A percentile compares a stretch with the other conserved stretches of the same genome.
Conservation (phyloP, 2,113 vertebrate species). For the Epinephelus lanceolatus region DNA sequence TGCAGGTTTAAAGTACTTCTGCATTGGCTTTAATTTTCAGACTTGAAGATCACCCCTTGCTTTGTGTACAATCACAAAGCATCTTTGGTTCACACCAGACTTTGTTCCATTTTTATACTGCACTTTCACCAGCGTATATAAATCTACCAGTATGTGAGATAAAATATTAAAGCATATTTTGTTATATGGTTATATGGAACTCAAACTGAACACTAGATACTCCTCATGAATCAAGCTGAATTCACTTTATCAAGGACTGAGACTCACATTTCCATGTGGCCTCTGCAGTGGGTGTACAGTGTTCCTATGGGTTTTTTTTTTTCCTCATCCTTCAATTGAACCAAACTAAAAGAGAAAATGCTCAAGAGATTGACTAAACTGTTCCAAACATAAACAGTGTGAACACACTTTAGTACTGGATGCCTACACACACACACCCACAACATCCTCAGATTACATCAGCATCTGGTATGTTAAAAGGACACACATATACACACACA, state of each 20-base stretch:
- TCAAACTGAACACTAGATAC: background rate
- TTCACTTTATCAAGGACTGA: constrained; percentile 34
- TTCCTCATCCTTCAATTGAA: constrained; percentile 38
- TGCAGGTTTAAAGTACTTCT: too few species aligned
- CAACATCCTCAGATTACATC: constrained; percentile 65
- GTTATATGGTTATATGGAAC: background rate
- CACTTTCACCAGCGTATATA: too few species aligned
- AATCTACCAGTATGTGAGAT: too few species aligned
- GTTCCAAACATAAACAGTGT: constrained; percentile 64
- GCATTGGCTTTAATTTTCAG: too few species aligned
- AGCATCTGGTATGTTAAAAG: constrained; percentile 29
- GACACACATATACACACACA: constrained; percentile 19
- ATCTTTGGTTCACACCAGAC: background rate
- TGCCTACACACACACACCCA: constrained; percentile 63
- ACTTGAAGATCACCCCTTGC: too few species aligned
- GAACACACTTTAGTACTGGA: constrained; percentile 42
- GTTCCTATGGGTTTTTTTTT: constrained; percentile 10
- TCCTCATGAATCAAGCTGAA: constrained; percentile 36
- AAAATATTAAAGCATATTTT: background rate
- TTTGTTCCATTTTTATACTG: background rate
- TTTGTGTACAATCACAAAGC: background rate
- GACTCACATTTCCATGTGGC: constrained; percentile 34
- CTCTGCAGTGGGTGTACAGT: constrained; percentile 42
- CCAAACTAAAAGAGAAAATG: constrained; percentile 45
- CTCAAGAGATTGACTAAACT: constrained; percentile 52